Evolutionary conservation across 2,113 vertebrate genomes (phyloP), one percentile per base, ranked within the genome.

Genomic region (Solea solea): DNA sequence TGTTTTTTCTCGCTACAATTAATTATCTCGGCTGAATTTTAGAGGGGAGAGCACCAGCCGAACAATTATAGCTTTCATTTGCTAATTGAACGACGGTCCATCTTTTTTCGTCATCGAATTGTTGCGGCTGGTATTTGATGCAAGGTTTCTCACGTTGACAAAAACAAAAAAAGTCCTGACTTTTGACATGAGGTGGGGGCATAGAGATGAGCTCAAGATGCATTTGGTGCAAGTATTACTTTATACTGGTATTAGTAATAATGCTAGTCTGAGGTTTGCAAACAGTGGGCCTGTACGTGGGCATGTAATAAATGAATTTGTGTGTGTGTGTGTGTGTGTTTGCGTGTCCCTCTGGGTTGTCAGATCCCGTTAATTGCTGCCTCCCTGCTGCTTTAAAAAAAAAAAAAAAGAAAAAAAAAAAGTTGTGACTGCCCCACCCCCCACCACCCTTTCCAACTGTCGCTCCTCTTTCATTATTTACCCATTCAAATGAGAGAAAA

Each of bases 391-490:
- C 70, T 76, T 83, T 85, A 86, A 86, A 88, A 48, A 34, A 34
- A 34, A 34, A 34, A 34, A 34, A 34, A 34, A 34, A 34, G n/a
- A n/a, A 86, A 86, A 88, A 48, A 34, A 34, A 34, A 34, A 87
- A 88, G 84, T 89, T 86, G 78, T 71, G 84, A 87, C 82, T 82
- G 40, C 46, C 86, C 64, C 78, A 45, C 66, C 76, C 73, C 21
- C n/a, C 40, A n/a, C 15, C 56, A 9, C n/a, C 7, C 73, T 13
- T 2, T 45, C 65, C 60, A 15, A 76, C 85, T 88, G 90, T 92
- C 90, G 84, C 78, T 85, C 82, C 21, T 39, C 84, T 83, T 85
- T 81, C 83, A 88, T 93, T 91, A 92, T 91, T 92, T 92, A 91
- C 86, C 50, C 69, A 68, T 82, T 87, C 84, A 88, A 90, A 92